A percentile compares a stretch with the other conserved stretches of the same genome.
phyloP scores from a whole-genome alignment of 2,888 invertebrate genomes.

The Bombyx huttoni region DNA sequence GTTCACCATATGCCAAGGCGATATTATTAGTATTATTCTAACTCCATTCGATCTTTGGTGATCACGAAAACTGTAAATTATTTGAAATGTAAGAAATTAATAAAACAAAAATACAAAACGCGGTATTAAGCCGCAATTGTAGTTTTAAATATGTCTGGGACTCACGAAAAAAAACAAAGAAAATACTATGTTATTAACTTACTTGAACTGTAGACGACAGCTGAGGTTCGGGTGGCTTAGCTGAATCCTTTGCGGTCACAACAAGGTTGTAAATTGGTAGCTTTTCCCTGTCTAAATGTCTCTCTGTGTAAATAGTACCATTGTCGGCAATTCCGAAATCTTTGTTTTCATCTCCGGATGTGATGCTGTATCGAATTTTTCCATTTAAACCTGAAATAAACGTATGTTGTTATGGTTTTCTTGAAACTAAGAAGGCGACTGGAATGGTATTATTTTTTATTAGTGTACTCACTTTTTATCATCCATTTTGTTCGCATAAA shows the following conservation, averaged over 20 bases:
- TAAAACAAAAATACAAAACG: no score
- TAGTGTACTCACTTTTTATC: no score
- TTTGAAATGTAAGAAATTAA: no score
- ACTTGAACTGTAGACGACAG: conserved; percentile 92
- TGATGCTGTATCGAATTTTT: conserved; percentile 84
- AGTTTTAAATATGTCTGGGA: no score
- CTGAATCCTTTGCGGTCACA: conserved; percentile 89
- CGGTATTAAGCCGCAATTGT: no score
- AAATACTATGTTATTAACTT: conserved; percentile 4
- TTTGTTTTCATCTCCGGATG: conserved; percentile 83
- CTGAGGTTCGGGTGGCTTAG: conserved; percentile 78
- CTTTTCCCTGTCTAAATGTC: conserved; percentile 86
- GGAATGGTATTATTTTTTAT: not conserved
- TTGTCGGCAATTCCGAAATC: conserved; percentile 87
- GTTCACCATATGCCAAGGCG: no score
- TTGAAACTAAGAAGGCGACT: not conserved
- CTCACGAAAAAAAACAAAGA: no score
- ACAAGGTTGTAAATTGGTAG: conserved; percentile 86
- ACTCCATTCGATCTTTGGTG: no score
- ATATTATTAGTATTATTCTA: no score
- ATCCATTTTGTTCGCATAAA: no score
- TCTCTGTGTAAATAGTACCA: conserved; percentile 86
- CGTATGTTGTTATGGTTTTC: not conserved
- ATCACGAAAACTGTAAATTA: no score
- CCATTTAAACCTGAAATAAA: conserved; percentile 84